Base-by-base conservation (phyloP, 2,888 invertebrate species). In the Netelia fuscicornis region DNA sequence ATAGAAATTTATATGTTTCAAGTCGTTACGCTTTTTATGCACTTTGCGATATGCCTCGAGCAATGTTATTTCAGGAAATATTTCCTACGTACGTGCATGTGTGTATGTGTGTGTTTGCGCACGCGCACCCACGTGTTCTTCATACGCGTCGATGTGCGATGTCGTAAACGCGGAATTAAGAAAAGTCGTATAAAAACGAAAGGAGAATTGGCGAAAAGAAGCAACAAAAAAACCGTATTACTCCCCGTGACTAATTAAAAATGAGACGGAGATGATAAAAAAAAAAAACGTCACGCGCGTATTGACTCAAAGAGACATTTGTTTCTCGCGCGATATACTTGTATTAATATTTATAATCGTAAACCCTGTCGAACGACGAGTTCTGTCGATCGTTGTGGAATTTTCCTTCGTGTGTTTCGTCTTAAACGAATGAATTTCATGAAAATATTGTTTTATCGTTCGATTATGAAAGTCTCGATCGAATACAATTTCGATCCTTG, bases 11-110 rank as follows among this genome's bases (percentile, higher is more conserved):
- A 71, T 85, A 79, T 90, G 90, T 90, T 90, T 90, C 83, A 88
- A 90, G 90, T 90, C 90, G 91, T 90, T 89, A 89, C 91, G 91
- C 90, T 91, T 92, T 92, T 92, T 92, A 90, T 90, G 83, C 86
- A 88, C 79, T 82, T 78, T 82, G 75, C 84, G 78, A 81, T 88
- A 89, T 88, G 89, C 88, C 88, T 82, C 86, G 87, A 89, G 83
- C 86, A 87, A 82, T 88, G 88, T 86, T 88, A 87, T 89, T 83
- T 76, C 84, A 71, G 72, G 80, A 86, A 84, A 83, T 83, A 86
- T 82, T 64, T 80, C 62, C 75, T 74, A 42, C 72, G 70, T 67
- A 56, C 30, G 70, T 65, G 20, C 30, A n/a, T 56, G 20, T 20
- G 67, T 77, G 71, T 64, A 58, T 81, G 64, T 52, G 71, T 56